A percentile compares a stretch with the other conserved stretches of the same genome.
Evolutionary conservation across 2,113 vertebrate species (phyloP).

Genomic region (Talpa occidentalis): DNA sequence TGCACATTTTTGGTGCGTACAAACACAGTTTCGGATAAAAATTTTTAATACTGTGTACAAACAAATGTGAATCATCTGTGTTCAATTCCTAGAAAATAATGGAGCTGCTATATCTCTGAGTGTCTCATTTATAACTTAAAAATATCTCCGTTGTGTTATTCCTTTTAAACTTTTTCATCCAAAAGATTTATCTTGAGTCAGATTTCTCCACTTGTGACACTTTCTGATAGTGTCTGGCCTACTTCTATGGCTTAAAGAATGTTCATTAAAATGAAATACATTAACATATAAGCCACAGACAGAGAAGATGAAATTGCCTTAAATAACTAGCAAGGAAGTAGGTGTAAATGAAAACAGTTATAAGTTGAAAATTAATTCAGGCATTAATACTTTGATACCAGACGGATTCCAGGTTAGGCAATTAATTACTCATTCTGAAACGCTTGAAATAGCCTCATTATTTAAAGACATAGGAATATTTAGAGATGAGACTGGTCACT

Average conservation of each 20-base stretch:
- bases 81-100: conserved; percentile 51
- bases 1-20: not conserved
- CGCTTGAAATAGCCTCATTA: conserved; percentile 68
- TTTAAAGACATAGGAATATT: conserved; percentile 65
- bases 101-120: conserved; percentile 69
- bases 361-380: conserved; percentile 83
- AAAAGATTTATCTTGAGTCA: conserved; percentile 76
- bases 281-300: conserved; percentile 78
- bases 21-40: conserved; percentile 1
- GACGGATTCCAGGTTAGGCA: conserved; percentile 68
- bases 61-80: conserved; percentile 40
- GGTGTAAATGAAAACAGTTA: conserved; percentile 82
- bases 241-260: conserved; percentile 64
- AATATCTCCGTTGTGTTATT: conserved; percentile 64
- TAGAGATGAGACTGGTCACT: conserved; percentile 42
- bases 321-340: conserved; percentile 83
- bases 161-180: conserved; percentile 70
- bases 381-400: conserved; percentile 76
- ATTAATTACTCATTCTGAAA: conserved; percentile 79
- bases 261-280: conserved; percentile 81
- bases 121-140: conserved; percentile 72
- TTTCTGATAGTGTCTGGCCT: conserved; percentile 71
- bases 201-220: conserved; percentile 63
- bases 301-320: conserved; percentile 78
- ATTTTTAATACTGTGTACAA: conserved; percentile 23